These are phyloP conservation scores for Bujurquina vittata DNA, from an alignment of 2,113 vertebrate species.

Conservation along the genomic window DNA sequence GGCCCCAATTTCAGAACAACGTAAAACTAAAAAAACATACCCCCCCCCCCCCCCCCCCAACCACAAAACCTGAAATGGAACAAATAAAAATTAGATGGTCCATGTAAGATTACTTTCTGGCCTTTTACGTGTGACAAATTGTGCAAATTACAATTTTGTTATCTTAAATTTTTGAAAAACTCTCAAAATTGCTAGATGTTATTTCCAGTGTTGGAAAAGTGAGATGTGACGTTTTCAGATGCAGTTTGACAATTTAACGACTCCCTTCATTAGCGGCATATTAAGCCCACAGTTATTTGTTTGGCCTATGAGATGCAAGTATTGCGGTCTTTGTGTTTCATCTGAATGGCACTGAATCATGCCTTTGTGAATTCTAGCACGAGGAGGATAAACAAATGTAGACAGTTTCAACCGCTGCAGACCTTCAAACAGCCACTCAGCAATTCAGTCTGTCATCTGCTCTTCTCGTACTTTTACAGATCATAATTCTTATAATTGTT, in stretches of 20 bases:
- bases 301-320: neutral
- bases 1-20: no score
- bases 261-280: neutral
- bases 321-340: neutral
- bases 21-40: no score
- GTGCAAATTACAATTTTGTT: no score
- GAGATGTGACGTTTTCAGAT: neutral
- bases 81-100: neutral
- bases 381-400: neutral
- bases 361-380: neutral
- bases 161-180: no score
- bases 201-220: neutral
- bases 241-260: neutral
- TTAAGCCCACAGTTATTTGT: neutral
- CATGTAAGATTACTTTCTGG: neutral
- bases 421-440: neutral
- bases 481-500: constrained; percentile 1
- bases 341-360: constrained; percentile 19
- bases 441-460: neutral
- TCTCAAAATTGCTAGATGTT: neutral
- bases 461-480: neutral
- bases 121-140: neutral
- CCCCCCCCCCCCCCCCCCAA: no score
- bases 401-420: neutral
- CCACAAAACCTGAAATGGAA: neutral